phyloP scores from a whole-genome alignment of 2,797 vertebrate genomes.

The Premnoplex brunnescens region DNA sequence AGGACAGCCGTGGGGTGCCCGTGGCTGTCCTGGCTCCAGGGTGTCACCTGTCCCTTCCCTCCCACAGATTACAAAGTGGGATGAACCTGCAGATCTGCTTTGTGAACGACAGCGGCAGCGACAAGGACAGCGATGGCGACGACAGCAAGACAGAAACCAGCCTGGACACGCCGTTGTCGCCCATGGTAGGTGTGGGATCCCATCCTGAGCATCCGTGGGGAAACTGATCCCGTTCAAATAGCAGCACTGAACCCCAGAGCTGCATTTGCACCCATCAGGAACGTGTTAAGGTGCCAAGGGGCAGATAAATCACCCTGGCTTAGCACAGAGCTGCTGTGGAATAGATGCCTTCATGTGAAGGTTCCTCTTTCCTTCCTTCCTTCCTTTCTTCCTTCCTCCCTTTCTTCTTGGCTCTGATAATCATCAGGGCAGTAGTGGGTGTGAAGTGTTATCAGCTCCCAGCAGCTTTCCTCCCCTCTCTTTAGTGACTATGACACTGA shows the following conservation, averaged over 20 bases:
- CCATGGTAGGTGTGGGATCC: constrained; percentile 81
- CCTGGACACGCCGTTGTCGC: constrained; percentile 93
- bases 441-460: not conserved
- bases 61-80: constrained; percentile 90
- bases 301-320: not conserved
- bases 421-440: not conserved
- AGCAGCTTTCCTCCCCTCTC: not conserved
- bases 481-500: accelerated
- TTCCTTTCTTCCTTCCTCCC: not conserved
- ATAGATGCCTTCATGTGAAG: not conserved
- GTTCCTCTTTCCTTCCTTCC: not conserved
- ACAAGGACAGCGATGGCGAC: constrained; percentile 97
- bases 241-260: not conserved
- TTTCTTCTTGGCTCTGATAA: not conserved
- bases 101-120: constrained; percentile 96
- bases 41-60: not conserved
- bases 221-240: not conserved
- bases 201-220: not conserved
- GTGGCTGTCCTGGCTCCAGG: accelerated
- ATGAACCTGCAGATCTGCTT: constrained; percentile 99
- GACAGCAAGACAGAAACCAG: constrained; percentile 99
- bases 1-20: not conserved
- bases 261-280: not conserved
- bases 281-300: accelerated
- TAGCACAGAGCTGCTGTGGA: not conserved